Percentiles rank a stretch among this genome's conserved stretches.
These are phyloP conservation scores for Pachyramphus minor DNA, from an alignment of 2,113 vertebrate species.

Conservation along the genomic window DNA sequence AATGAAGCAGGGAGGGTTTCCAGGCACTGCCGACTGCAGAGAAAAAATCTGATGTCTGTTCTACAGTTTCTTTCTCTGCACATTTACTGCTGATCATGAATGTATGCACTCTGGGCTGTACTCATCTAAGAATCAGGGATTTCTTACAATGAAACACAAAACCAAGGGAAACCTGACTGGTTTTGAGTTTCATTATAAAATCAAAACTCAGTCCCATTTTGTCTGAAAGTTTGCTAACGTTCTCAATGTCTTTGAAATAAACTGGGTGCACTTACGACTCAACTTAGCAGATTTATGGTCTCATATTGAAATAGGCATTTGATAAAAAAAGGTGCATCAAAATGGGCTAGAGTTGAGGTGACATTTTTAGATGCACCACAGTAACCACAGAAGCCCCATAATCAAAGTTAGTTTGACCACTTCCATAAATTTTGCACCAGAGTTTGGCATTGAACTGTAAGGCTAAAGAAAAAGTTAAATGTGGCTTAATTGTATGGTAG, in stretches of 20 bases:
- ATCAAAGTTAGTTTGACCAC: background rate
- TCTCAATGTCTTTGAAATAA: conserved; percentile 7
- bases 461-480: background rate
- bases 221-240: background rate
- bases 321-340: background rate
- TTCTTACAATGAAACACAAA: conserved; percentile 57
- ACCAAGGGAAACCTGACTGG: conserved; percentile 54
- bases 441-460: background rate
- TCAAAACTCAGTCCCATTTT: conserved; percentile 14
- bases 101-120: background rate
- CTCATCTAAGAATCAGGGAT: background rate
- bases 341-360: background rate
- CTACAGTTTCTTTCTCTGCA: conserved; percentile 12
- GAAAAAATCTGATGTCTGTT: conserved; percentile 44
- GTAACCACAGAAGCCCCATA: background rate
- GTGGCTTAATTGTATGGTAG: background rate
- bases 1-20: conserved; percentile 40
- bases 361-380: background rate
- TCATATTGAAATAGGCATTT: background rate
- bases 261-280: background rate
- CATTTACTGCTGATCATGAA: conserved; percentile 47
- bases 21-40: conserved; percentile 14
- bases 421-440: background rate
- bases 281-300: background rate
- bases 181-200: conserved; percentile 48